Evolutionary conservation across 2,113 vertebrate genomes (phyloP).

Genomic region (Catharus fuscescens): DNA sequence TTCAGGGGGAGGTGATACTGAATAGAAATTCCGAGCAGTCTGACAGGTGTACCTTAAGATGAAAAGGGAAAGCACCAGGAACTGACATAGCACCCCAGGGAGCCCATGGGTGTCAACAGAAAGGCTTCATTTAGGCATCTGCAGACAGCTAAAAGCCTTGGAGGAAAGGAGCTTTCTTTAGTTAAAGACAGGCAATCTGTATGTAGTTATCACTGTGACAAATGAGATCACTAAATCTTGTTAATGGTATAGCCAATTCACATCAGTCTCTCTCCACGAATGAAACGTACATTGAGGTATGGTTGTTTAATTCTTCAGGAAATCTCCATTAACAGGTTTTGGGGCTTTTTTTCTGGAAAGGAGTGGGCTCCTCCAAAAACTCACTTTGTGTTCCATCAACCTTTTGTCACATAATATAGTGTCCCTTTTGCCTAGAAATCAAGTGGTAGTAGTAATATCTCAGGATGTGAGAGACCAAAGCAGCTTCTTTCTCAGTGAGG

Average conservation of each 20-base stretch:
- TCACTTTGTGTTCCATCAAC: rapidly evolving
- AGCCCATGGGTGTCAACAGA: background rate
- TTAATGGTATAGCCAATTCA: background rate
- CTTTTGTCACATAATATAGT: background rate
- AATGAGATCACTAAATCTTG: background rate
- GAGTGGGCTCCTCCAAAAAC: background rate
- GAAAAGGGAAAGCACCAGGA: background rate
- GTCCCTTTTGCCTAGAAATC: background rate
- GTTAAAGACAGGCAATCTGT: background rate
- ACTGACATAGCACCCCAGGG: background rate
- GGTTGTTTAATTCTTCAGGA: background rate
- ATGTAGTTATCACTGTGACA: background rate
- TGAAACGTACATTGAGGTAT: background rate
- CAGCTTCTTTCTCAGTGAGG: background rate
- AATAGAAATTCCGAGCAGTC: background rate
- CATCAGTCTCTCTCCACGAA: background rate
- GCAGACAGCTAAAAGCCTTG: background rate
- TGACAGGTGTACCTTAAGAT: background rate
- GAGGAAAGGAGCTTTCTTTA: background rate
- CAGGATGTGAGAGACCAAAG: background rate
- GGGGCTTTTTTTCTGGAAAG: background rate
- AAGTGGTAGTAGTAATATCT: background rate
- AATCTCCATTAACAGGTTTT: background rate
- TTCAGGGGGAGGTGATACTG: background rate
- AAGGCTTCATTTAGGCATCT: background rate